Percentiles rank a stretch among this genome's conserved stretches.
Conservation (phyloP, 2,113 vertebrate genomes). For the Antechinus flavipes region DNA sequence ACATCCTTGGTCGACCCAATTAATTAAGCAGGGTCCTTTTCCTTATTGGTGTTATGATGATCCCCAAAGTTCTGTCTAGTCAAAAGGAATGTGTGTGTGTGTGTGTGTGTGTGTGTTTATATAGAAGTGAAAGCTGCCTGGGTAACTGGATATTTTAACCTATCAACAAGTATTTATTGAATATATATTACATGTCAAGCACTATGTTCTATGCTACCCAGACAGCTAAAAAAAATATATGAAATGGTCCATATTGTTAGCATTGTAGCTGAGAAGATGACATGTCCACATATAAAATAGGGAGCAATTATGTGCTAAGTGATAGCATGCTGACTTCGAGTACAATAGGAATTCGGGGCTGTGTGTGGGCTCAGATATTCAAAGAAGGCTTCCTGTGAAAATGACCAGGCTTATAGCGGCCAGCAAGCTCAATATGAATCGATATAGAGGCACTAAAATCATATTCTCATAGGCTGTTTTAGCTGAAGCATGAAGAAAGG, state of each 20-base stretch:
- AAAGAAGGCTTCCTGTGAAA: background rate
- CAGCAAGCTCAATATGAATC: background rate
- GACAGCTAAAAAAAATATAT: background rate
- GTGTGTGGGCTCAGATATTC: background rate
- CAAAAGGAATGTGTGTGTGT: background rate
- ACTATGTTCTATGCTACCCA: background rate
- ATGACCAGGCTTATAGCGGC: background rate
- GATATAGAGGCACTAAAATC: background rate
- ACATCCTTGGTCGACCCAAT: background rate
- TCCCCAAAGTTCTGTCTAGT: background rate
- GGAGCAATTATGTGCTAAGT: background rate
- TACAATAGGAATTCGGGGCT: background rate
- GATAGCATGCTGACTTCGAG: background rate
- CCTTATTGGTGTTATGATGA: background rate
- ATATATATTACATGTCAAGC: background rate
- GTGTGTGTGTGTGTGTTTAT: background rate
- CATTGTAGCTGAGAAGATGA: background rate
- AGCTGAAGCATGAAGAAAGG: background rate
- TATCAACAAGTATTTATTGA: background rate
- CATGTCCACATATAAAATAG: background rate
- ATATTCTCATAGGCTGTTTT: background rate
- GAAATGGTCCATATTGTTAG: background rate
- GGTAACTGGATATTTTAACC: conserved; percentile 5
- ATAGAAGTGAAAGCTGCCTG: background rate
- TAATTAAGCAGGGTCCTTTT: background rate